Percentiles rank a stretch among this genome's conserved stretches.
phyloP scores from a whole-genome alignment of 2,797 vertebrate genomes.

The Gadopsis marmoratus region DNA sequence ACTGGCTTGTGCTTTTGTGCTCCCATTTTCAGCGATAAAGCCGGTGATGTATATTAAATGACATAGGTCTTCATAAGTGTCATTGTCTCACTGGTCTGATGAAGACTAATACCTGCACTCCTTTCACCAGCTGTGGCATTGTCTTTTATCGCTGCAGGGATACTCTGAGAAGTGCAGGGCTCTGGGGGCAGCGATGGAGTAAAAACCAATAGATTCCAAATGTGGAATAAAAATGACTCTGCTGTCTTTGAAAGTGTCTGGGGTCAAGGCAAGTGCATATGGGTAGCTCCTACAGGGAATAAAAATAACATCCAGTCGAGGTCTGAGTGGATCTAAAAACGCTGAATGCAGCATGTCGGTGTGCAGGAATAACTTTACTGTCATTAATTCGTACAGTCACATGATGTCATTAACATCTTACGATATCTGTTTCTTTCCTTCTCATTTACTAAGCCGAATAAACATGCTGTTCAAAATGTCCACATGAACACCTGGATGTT shows the following conservation, averaged over 20 bases:
- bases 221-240: conserved; percentile 44
- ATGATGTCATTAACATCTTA: conserved; percentile 2
- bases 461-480: conserved; percentile 24
- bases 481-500: conserved; percentile 17
- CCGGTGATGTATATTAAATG: conserved; percentile 81
- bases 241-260: conserved; percentile 40
- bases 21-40: conserved; percentile 66
- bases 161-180: conserved; percentile 55
- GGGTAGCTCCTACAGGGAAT: conserved; percentile 30
- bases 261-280: conserved; percentile 71
- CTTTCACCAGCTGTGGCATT: conserved; percentile 65
- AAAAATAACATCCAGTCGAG: conserved; percentile 23
- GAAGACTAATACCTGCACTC: conserved; percentile 78
- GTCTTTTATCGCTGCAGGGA: conserved; percentile 71
- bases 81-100: conserved; percentile 77
- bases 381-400: conserved; percentile 20
- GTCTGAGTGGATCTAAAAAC: conserved; percentile 16
- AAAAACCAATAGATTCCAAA: conserved; percentile 58
- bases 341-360: conserved; percentile 26
- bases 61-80: conserved; percentile 87
- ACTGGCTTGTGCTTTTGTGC: conserved; percentile 45
- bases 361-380: neutral
- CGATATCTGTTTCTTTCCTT: conserved; percentile 3
- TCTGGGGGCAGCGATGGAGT: conserved; percentile 42
- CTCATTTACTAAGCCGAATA: conserved; percentile 19